These are phyloP conservation scores for Actinemys pallida DNA, from an alignment of 2,113 vertebrate species.

Conservation along the genomic window DNA sequence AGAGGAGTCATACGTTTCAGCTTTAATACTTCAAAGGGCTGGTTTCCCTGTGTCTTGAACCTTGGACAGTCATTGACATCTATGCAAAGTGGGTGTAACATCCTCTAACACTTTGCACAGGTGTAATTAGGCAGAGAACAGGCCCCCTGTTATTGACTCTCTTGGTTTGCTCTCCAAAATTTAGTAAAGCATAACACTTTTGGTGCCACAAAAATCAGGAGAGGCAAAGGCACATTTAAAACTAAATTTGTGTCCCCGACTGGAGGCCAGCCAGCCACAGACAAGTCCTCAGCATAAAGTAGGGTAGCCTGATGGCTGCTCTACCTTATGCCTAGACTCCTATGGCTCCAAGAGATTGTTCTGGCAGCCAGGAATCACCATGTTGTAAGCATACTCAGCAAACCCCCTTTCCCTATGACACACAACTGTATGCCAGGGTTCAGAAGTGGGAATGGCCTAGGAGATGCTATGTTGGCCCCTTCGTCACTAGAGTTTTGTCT, in stretches of 20 bases:
- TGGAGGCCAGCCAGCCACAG: not conserved
- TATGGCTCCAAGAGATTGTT: slow-evolving; percentile 10
- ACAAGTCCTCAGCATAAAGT: not conserved
- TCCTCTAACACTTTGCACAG: not conserved
- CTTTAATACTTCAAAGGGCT: not conserved
- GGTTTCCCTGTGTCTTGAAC: not conserved
- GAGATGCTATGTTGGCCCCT: not conserved
- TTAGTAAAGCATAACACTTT: not conserved
- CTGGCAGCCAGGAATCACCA: not conserved
- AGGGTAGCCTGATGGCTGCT: not conserved
- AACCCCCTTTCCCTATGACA: not conserved
- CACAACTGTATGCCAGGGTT: not conserved
- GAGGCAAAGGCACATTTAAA: not conserved
- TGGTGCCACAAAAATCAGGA: not conserved
- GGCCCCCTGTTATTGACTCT: not conserved
- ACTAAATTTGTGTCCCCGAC: not conserved
- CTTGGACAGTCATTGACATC: not conserved
- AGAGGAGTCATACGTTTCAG: not conserved
- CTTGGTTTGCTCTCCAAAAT: not conserved
- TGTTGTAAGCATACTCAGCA: accelerated
- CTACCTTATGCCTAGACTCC: not conserved
- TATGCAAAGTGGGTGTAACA: not conserved
- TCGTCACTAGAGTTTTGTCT: not conserved
- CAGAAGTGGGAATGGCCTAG: not conserved
- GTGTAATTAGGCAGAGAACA: not conserved